Percentiles rank a stretch among this genome's conserved stretches.
phyloP scores from a whole-genome alignment of 1,140 invertebrate species.

The Drosophila ercepeae region DNA sequence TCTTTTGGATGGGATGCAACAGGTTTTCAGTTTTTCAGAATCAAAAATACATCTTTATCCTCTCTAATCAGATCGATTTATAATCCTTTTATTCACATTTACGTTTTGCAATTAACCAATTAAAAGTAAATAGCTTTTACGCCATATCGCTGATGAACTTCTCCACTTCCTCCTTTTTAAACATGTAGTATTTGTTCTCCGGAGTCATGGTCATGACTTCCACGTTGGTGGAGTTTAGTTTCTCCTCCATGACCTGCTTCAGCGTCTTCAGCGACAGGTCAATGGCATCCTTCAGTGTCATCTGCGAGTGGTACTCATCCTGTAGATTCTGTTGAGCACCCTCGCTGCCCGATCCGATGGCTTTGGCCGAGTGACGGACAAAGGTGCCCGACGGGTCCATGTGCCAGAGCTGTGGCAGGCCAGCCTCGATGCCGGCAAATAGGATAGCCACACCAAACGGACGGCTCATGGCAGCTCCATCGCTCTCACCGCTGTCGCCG shows the following conservation, averaged over 20 bases:
- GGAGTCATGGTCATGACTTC: slow-evolving; percentile 98
- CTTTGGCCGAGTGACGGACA: slow-evolving; percentile 99
- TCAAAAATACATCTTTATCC: neutral
- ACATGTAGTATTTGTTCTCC: slow-evolving; percentile 94
- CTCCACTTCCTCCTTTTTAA: slow-evolving; percentile 94
- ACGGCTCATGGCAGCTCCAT: slow-evolving; percentile 98
- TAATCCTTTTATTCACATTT: slow-evolving; percentile 72
- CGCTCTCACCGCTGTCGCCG: slow-evolving; percentile 97
- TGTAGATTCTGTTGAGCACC: slow-evolving; percentile 98
- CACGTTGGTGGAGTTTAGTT: slow-evolving; percentile 98
- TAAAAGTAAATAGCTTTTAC: slow-evolving; percentile 33
- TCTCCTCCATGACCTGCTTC: slow-evolving; percentile 99
- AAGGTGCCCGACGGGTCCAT: slow-evolving; percentile 99
- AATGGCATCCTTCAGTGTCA: slow-evolving; percentile 98
- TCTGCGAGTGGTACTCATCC: slow-evolving; percentile 90
- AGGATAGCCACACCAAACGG: slow-evolving; percentile 99
- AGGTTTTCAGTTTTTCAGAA: neutral
- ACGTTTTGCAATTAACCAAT: slow-evolving; percentile 47
- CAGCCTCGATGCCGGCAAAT: slow-evolving; percentile 94
- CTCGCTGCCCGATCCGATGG: slow-evolving; percentile 99
- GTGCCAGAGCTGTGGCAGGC: slow-evolving; percentile 95
- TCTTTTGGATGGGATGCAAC: neutral
- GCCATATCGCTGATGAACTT: slow-evolving; percentile 88
- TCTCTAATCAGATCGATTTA: slow-evolving; percentile 54
- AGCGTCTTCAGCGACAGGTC: slow-evolving; percentile 96